Percentiles rank a stretch among this genome's conserved stretches.
Conservation (phyloP, 2,797 vertebrate genomes). For the Phoebastria nigripes region DNA sequence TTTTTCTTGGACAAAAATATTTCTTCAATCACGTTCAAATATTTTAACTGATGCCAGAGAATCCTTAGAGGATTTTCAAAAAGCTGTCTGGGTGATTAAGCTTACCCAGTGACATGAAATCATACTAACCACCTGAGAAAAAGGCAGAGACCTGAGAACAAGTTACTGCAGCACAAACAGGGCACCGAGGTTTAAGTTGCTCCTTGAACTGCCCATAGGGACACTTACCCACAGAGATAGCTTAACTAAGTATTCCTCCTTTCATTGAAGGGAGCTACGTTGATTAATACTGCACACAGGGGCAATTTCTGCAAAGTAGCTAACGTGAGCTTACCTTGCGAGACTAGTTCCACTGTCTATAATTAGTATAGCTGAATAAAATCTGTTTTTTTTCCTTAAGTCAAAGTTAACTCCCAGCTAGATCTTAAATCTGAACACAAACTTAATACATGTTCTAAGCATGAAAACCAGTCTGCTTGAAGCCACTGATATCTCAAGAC, state of each 20-base stretch:
- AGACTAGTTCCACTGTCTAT: neutral
- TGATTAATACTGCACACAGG: neutral
- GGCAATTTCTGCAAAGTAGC: neutral
- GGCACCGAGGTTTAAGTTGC: neutral
- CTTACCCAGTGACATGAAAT: neutral
- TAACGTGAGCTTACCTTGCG: neutral
- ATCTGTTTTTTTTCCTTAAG: neutral
- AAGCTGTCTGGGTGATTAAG: neutral
- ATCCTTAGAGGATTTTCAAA: neutral
- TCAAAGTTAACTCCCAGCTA: neutral
- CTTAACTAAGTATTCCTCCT: neutral
- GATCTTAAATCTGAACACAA: neutral
- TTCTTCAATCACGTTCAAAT: neutral
- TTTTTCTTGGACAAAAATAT: neutral
- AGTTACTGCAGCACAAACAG: neutral
- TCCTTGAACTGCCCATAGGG: neutral
- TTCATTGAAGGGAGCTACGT: neutral
- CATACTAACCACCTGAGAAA: neutral
- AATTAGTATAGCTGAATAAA: neutral
- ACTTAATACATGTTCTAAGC: neutral
- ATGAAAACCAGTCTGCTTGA: neutral
- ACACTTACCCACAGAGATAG: neutral
- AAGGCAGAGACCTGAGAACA: neutral
- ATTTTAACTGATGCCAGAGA: neutral
- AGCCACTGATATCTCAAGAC: neutral